Conservation (phyloP, 2,797 vertebrate genomes). For the Tragelaphus oryx region DNA sequence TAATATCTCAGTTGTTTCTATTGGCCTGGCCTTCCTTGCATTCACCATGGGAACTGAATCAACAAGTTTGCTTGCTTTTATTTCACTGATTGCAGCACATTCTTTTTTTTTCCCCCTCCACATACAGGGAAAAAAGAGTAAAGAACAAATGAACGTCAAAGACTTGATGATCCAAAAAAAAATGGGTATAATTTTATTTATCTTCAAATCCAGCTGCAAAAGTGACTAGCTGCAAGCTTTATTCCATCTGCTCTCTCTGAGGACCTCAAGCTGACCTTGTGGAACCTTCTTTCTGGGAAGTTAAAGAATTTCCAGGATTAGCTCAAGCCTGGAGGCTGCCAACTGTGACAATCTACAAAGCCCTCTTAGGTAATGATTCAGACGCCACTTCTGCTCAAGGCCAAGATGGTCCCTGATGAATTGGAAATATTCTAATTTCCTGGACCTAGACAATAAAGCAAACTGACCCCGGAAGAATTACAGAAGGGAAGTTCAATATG, state of each 20-base stretch:
- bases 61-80: conserved; percentile 62
- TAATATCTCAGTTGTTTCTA: conserved; percentile 70
- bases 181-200: conserved; percentile 51
- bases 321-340: conserved; percentile 70
- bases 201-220: conserved; percentile 64
- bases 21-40: conserved; percentile 56
- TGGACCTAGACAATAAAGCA: conserved; percentile 31
- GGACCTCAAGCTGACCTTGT: conserved; percentile 72
- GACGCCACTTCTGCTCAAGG: conserved; percentile 61
- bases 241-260: conserved; percentile 68
- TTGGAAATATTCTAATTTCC: conserved; percentile 61
- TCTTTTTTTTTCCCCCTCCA: background rate
- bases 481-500: conserved; percentile 29
- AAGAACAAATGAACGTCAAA: conserved; percentile 64
- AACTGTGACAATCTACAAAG: conserved; percentile 71
- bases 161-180: conserved; percentile 38
- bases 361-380: conserved; percentile 76
- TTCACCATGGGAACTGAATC: conserved; percentile 67
- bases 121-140: conserved; percentile 22
- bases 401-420: conserved; percentile 58
- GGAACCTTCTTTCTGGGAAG: conserved; percentile 76
- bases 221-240: conserved; percentile 59
- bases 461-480: conserved; percentile 50
- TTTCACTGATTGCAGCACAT: conserved; percentile 54
- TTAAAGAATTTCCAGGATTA: conserved; percentile 78